Base-by-base conservation (phyloP, 2,888 invertebrate species). In the Ormyrus thymus region DNA sequence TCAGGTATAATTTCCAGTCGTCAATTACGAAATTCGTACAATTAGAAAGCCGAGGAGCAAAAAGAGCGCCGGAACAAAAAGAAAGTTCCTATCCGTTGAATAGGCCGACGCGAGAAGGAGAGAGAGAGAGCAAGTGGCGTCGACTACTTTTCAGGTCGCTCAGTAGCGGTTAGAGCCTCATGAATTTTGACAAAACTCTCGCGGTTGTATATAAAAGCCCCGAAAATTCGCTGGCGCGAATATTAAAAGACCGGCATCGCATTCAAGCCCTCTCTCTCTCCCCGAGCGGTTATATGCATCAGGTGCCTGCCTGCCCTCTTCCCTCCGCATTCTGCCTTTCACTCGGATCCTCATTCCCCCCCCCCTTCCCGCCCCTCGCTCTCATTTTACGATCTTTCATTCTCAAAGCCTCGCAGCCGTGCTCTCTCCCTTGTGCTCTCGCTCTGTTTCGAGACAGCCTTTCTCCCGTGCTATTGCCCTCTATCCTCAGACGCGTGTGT, bases 171-270 rank as follows among this genome's bases (percentile, higher is more conserved):
- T 76, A 76, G 76, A 46, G 71, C 70, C 71, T 76, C 77, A 72
- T 72, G 77, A 77, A 77, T 77, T 77, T 77, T 77, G 77, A 77
- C 71, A 71, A 77, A 77, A 77, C 73, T 78, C 72, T 15, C 64
- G 53, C 48, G 72, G 29, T 64, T 70, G 65, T 65, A 70, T 50
- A 72, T 76, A 62, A 76, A 78, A 70, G 74, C 70, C 15, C 55
- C 64, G 56, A 73, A 80, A 80, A 64, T 70, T 76, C 62, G 72
- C 64, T n/a, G 71, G 76, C 50, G 70, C 69, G 79, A 73, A 73
- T 76, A 76, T 80, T 80, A 76, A 75, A 76, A 58, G 62, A 71
- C 62, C 65, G 77, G 58, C 15, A 15, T 66, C 59, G 71, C 66
- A 72, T 77, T 77, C 71, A 66, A 66, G 66, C 71, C 7, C 55